Conservation (phyloP, 2,113 vertebrate genomes). For the Scytalopus superciliaris region DNA sequence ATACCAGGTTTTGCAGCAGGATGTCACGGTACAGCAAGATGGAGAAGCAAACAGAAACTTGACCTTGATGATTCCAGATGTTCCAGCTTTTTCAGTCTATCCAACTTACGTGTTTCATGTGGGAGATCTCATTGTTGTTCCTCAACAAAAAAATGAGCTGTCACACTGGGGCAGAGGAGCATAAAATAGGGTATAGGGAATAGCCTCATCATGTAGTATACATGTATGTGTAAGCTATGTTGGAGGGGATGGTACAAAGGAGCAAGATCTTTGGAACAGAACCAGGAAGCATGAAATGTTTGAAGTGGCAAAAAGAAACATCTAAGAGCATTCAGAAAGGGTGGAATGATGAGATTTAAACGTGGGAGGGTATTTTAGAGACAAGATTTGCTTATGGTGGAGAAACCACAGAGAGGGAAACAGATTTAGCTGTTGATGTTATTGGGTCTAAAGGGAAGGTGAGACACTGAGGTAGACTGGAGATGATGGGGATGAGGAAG, state of each 20-base stretch:
- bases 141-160: not conserved
- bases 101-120: accelerated
- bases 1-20: not conserved
- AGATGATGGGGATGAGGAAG: not conserved
- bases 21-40: accelerated
- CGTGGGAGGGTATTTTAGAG: not conserved
- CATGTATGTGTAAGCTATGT: not conserved
- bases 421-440: not conserved
- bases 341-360: not conserved
- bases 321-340: not conserved
- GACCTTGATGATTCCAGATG: not conserved
- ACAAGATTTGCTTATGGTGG: not conserved
- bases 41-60: not conserved
- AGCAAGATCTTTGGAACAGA: not conserved
- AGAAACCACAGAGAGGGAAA: not conserved
- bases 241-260: accelerated
- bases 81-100: not conserved
- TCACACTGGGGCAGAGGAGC: not conserved
- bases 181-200: not conserved
- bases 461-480: not conserved
- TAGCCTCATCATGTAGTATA: not conserved
- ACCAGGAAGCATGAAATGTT: not conserved
- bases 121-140: not conserved
- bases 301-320: not conserved
- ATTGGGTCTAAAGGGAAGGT: not conserved